Percentiles rank a stretch among this genome's conserved stretches.
These are phyloP conservation scores for Gymnoscopelus microlampas DNA, from an alignment of 2,797 vertebrate species.

Conservation along the genomic window DNA sequence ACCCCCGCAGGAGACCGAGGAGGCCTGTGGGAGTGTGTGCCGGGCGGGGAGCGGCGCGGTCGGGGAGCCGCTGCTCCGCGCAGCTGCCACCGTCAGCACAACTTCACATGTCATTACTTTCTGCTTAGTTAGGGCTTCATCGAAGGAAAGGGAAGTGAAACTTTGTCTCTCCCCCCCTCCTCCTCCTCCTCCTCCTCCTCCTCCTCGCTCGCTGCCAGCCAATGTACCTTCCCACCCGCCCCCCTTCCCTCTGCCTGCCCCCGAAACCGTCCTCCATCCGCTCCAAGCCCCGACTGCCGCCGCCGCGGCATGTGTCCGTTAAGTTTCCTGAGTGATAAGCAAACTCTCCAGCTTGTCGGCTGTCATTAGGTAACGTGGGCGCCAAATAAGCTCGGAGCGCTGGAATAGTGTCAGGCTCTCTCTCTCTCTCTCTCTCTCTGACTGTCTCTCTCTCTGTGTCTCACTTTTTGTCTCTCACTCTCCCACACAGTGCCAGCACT, in stretches of 20 bases:
- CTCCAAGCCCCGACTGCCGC: no score
- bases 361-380: constrained; percentile 70
- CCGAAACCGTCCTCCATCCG: no score
- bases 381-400: constrained; percentile 67
- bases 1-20: constrained; percentile 59
- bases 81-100: constrained; percentile 85
- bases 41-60: constrained; percentile 60
- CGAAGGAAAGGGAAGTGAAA: constrained; percentile 75
- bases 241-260: no score
- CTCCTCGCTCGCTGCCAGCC: background rate
- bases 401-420: constrained; percentile 54
- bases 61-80: constrained; percentile 57
- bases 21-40: constrained; percentile 26
- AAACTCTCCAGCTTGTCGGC: constrained; percentile 70
- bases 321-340: constrained; percentile 71
- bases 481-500: constrained; percentile 34
- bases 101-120: constrained; percentile 86
- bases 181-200: constrained; percentile 1
- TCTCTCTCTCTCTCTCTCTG: constrained; percentile 16
- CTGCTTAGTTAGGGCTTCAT: constrained; percentile 84
- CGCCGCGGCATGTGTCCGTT: constrained; percentile 49
- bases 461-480: no score
- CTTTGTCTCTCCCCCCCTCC: constrained; percentile 52
- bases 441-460: background rate
- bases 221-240: background rate